phyloP scores from a whole-genome alignment of 2,888 invertebrate genomes.

The Leptopilina syphax region DNA sequence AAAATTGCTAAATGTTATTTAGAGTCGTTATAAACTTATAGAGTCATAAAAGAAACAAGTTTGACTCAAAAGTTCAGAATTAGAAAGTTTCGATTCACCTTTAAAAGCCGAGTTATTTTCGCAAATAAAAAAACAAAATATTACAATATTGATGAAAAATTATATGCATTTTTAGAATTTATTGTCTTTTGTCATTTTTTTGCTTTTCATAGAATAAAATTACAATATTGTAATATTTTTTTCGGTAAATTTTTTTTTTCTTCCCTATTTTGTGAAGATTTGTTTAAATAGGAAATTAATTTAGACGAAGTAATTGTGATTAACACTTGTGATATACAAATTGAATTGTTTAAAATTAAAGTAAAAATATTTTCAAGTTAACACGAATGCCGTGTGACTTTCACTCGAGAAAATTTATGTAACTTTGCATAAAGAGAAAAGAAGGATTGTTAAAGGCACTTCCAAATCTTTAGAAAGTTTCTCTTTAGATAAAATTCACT shows the following conservation, averaged over 20 bases:
- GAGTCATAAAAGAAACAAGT: conserved; percentile 5
- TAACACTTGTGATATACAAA: too few species aligned
- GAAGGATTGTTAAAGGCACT: conserved; percentile 9
- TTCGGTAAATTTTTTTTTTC: not conserved
- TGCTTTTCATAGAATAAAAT: too few species aligned
- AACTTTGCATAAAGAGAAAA: conserved; percentile 10
- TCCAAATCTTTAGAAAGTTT: conserved; percentile 17
- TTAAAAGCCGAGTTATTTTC: not conserved
- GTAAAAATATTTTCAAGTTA: not conserved
- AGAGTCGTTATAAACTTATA: not conserved
- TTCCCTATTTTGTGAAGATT: not conserved
- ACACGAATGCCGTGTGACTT: not conserved
- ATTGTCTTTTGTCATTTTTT: too few species aligned
- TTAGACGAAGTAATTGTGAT: too few species aligned
- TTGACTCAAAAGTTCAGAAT: conserved; percentile 11
- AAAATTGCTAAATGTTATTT: not conserved
- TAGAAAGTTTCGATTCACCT: conserved; percentile 9
- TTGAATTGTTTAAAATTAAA: too few species aligned
- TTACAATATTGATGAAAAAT: not conserved
- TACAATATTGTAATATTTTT: too few species aligned
- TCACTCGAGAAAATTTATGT: conserved; percentile 8
- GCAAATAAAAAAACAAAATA: not conserved
- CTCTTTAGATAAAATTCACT: conserved; percentile 4
- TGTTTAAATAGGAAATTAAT: too few species aligned
- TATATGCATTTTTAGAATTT: too few species aligned